Evolutionary conservation across 2,797 vertebrate genomes (phyloP), one percentile per base, ranked within the genome.

Genomic region (Zenarchopterus dispar): DNA sequence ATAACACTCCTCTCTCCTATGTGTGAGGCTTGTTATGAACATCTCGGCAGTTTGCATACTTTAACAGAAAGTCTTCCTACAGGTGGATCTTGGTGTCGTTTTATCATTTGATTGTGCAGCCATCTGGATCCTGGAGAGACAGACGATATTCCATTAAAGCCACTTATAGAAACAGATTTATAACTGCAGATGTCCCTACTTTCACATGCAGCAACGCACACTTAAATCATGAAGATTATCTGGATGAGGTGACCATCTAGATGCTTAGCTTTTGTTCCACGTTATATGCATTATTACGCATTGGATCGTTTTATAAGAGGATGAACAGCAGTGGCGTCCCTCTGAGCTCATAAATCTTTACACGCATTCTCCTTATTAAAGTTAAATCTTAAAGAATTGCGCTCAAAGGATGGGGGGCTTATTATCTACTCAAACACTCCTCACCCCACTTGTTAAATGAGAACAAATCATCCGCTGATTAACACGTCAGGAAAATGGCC

Each of bases 401-500:
- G 2, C 43, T 18, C 50, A 73, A 51, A 84, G 65, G 67, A 55
- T 22, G 56, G 69, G 69, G 75, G 70, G 57, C 42, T 62, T 86
- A 13, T 88, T 84, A 88, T 88, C 82, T 81, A 2, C 45, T 59
- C 57, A 55, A 65, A 75, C 77, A 59, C 61, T 36, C 9, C 33
- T 36, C 33, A 11, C 11, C 70, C 62, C 58, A 49, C 80, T 81
- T 79, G 68, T 81, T 90, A 82, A 89, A 84, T 77, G 61, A 62
- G 73, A 82, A 82, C 85, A 88, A 88, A 89, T 88, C 85, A 78
- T 67, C 58, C 26, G 19, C 82, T 89, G 81, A 91, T 91, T 85
- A 91, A 80, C 77, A 85, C 57, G 84, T 90, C 84, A 82, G 70
- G 69, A 74, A 77, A 61, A 45, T 2, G 57, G 73, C 77, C 67